phyloP scores from a whole-genome alignment of 2,888 invertebrate species.

The Eupeodes luniger region DNA sequence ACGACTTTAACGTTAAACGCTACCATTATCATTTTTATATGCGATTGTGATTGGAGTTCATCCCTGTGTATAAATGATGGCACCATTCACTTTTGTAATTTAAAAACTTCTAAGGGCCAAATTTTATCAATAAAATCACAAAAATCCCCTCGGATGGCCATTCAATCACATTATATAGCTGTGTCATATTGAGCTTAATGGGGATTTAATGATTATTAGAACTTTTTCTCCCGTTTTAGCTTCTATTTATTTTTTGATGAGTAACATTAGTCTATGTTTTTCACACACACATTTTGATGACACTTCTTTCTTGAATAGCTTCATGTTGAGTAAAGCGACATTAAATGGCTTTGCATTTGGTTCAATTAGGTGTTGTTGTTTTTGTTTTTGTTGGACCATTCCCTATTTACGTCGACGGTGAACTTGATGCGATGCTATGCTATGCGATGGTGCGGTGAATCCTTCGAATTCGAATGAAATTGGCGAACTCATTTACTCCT shows the following conservation, averaged over 20 bases:
- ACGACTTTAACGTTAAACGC: background rate
- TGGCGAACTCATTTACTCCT: background rate
- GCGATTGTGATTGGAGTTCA: background rate
- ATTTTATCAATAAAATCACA: conserved; percentile 39
- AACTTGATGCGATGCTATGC: no score
- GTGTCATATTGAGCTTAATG: conserved; percentile 55
- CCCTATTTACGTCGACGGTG: no score
- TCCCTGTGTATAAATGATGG: background rate
- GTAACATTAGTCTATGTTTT: background rate
- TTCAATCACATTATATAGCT: conserved; percentile 8
- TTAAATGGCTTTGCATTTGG: conserved; percentile 21
- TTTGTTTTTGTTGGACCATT: background rate
- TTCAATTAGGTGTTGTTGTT: background rate
- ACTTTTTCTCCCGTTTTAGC: background rate
- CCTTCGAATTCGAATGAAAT: background rate
- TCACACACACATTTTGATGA: conserved; percentile 11
- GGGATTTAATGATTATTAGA: conserved; percentile 61
- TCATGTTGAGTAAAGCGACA: background rate
- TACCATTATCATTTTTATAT: background rate
- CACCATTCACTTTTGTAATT: background rate
- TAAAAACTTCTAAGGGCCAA: conserved; percentile 4
- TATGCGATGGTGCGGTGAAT: background rate
- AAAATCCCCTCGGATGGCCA: background rate
- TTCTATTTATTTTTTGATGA: background rate
- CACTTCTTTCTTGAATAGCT: background rate